phyloP scores from a whole-genome alignment of 2,113 vertebrate genomes.

The Monarcha castaneiventris region DNA sequence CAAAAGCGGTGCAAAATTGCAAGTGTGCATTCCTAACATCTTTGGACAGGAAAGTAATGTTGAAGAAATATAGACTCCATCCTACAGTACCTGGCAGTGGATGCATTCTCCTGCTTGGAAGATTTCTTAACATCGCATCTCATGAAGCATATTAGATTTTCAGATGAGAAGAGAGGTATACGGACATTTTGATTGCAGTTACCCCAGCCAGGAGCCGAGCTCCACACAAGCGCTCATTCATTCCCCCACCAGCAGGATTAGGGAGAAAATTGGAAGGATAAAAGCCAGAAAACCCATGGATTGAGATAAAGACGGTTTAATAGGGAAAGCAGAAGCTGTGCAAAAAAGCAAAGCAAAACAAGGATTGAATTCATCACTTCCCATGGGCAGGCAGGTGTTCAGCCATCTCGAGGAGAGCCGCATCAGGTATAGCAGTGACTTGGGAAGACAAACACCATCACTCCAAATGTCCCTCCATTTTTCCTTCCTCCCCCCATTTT shows the following conservation, averaged over 20 bases:
- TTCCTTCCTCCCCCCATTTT: background rate
- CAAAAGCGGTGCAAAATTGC: background rate
- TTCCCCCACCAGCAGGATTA: background rate
- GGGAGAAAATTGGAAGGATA: background rate
- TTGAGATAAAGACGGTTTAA: background rate
- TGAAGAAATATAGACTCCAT: background rate
- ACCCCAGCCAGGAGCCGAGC: background rate
- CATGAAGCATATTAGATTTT: background rate
- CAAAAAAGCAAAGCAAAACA: background rate
- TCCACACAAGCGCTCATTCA: background rate
- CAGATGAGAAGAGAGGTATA: background rate
- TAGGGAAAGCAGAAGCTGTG: background rate
- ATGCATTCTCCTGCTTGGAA: background rate
- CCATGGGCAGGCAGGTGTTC: background rate
- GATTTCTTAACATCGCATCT: background rate
- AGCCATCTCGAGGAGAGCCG: background rate
- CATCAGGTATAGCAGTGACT: background rate
- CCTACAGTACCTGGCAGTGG: background rate
- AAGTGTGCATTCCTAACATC: background rate
- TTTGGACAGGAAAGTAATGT: background rate
- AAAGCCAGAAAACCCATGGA: background rate
- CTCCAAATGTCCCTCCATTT: accelerated
- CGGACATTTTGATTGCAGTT: background rate
- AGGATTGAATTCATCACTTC: background rate
- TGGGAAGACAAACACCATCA: background rate